phyloP scores from a whole-genome alignment of 2,888 invertebrate genomes.

The Calameuta idolon region DNA sequence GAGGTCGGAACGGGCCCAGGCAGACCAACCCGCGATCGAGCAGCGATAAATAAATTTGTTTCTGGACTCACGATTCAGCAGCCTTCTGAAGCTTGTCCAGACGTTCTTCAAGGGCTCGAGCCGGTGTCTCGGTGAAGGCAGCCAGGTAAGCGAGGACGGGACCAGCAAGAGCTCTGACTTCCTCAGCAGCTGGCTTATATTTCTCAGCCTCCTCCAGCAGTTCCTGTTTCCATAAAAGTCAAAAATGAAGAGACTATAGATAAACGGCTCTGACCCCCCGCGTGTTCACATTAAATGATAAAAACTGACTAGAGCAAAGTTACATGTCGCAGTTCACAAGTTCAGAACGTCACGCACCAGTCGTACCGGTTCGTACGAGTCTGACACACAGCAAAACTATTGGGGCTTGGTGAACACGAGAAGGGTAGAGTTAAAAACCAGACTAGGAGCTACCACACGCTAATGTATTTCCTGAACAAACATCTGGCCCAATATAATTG shows the following conservation, averaged over 20 bases:
- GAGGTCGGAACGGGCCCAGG: background rate
- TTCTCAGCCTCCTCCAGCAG: conserved; percentile 79
- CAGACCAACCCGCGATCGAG: background rate
- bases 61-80: conserved; percentile 73
- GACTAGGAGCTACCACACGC: background rate
- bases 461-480: background rate
- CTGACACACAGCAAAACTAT: conserved; percentile 18
- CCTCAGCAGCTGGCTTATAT: conserved; percentile 74
- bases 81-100: conserved; percentile 77
- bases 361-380: conserved; percentile 41
- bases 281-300: background rate
- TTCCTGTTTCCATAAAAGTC: conserved; percentile 71
- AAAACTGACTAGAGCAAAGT: background rate
- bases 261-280: background rate
- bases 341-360: conserved; percentile 33
- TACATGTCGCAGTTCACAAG: background rate
- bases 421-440: background rate
- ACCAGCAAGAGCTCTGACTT: conserved; percentile 77
- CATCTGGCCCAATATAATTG: background rate
- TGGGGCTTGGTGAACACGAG: background rate
- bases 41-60: background rate
- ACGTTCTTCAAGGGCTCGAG: conserved; percentile 77
- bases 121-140: conserved; percentile 77
- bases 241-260: background rate
- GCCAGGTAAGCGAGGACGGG: conserved; percentile 79